phyloP scores from a whole-genome alignment of 1,140 invertebrate genomes.

The Lethocerus indicus region DNA sequence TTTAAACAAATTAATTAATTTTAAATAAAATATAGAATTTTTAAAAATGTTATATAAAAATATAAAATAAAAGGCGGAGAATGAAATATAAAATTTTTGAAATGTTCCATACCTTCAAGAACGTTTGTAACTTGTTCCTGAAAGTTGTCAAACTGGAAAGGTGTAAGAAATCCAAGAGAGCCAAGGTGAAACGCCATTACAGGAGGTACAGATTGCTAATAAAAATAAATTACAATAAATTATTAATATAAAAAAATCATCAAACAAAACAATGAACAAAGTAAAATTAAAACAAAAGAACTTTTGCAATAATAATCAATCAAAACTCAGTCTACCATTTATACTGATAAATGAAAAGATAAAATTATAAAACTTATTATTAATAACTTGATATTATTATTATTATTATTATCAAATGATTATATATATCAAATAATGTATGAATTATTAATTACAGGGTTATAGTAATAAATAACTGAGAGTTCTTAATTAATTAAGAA shows the following conservation, averaged over 20 bases:
- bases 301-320: neutral
- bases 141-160: slow-evolving; percentile 90
- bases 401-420: no score
- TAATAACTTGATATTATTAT: no score
- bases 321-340: neutral
- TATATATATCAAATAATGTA: no score
- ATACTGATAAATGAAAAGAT: no score
- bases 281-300: slow-evolving; percentile 1
- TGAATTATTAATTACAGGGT: neutral
- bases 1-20: neutral
- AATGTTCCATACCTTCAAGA: slow-evolving; percentile 49
- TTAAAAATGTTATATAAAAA: neutral
- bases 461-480: neutral
- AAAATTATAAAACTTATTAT: no score
- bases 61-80: neutral
- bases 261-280: neutral
- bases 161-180: slow-evolving; percentile 90
- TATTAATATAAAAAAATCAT: slow-evolving; percentile 8
- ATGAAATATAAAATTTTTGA: neutral
- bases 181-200: slow-evolving; percentile 97
- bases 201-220: slow-evolving; percentile 86
- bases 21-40: neutral
- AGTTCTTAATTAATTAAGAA: neutral
- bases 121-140: slow-evolving; percentile 84
- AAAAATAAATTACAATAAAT: slow-evolving; percentile 12